phyloP scores from a whole-genome alignment of 2,888 invertebrate genomes.

The Stictocephala bisonia region DNA sequence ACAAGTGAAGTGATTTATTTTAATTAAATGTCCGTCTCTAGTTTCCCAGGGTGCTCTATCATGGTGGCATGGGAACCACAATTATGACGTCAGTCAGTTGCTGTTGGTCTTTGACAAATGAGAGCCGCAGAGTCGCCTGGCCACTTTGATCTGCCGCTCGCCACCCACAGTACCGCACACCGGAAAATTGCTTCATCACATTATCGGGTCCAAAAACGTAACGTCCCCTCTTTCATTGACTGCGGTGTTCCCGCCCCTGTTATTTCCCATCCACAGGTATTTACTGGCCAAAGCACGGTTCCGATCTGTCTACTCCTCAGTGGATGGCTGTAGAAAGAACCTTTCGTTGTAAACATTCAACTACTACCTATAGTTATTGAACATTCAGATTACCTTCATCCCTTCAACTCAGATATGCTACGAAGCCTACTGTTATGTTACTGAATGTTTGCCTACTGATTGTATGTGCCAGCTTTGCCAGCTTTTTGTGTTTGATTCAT shows the following conservation, averaged over 20 bases:
- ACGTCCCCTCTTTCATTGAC: not conserved
- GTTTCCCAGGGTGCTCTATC: slow-evolving; percentile 17
- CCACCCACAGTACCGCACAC: not conserved
- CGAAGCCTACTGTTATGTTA: too few species aligned
- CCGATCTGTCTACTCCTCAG: too few species aligned
- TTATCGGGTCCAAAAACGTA: not conserved
- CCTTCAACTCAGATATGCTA: too few species aligned
- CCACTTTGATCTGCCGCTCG: not conserved
- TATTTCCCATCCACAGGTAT: not conserved
- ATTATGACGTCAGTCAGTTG: slow-evolving; percentile 11
- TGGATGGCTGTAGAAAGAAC: too few species aligned
- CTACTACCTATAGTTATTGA: too few species aligned
- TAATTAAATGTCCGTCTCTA: slow-evolving; percentile 31
- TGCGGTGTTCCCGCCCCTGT: not conserved
- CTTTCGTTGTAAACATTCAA: too few species aligned
- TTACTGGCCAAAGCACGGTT: too few species aligned
- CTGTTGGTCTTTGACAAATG: slow-evolving; percentile 34
- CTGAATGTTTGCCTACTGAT: too few species aligned
- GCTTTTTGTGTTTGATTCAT: too few species aligned
- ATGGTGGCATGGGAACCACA: not conserved
- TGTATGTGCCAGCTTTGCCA: too few species aligned
- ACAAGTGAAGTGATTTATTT: slow-evolving; percentile 35
- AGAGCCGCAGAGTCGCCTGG: not conserved
- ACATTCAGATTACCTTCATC: too few species aligned
- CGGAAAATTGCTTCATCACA: slow-evolving; percentile 15